These are phyloP conservation scores for Acanthurus leucopareius DNA, from an alignment of 2,797 vertebrate genomes.

Conservation along the genomic window DNA sequence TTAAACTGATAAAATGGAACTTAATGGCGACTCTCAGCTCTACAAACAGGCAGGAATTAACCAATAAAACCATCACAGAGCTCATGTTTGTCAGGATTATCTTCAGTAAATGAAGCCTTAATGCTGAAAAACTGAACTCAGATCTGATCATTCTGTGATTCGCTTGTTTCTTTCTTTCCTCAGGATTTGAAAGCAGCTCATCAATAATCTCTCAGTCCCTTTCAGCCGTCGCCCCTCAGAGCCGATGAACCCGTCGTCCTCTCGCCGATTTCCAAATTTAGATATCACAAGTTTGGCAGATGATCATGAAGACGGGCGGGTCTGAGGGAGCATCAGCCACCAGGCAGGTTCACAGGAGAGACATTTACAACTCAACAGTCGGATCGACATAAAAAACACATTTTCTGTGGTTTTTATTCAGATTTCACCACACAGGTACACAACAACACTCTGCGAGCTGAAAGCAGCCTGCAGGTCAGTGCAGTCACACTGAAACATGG, in stretches of 20 bases:
- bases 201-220: neutral
- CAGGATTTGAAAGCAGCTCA: neutral
- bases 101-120: neutral
- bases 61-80: no score
- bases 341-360: constrained; percentile 7
- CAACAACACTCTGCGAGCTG: neutral
- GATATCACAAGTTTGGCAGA: constrained; percentile 47
- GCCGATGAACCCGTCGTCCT: constrained; percentile 44
- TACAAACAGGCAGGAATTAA: neutral
- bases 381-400: neutral
- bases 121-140: neutral
- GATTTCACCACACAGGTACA: neutral
- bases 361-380: neutral
- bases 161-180: neutral
- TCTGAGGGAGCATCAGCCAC: constrained; percentile 3
- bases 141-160: no score
- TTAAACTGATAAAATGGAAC: no score
- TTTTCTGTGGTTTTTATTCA: neutral
- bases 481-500: neutral
- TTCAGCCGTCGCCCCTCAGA: constrained; percentile 7
- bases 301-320: constrained; percentile 41
- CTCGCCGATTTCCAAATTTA: constrained; percentile 49
- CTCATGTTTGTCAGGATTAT: neutral
- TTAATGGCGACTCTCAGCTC: no score
- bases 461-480: no score